These are phyloP conservation scores for Notolepis coatsorum DNA, from an alignment of 2,797 vertebrate genomes.

Conservation along the genomic window DNA sequence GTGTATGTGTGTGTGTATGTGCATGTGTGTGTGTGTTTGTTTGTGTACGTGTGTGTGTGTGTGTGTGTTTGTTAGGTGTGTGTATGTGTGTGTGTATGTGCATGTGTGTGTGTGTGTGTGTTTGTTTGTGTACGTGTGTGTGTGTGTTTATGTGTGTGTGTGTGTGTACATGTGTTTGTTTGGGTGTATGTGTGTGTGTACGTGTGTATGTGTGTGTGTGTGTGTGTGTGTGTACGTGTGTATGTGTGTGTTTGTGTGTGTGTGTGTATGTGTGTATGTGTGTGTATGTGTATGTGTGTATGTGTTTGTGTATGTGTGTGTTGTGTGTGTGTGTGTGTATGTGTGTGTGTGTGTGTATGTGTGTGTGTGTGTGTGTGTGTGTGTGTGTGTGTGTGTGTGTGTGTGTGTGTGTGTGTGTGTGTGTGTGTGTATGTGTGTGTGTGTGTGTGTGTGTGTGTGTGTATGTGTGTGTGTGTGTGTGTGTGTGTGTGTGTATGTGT, in stretches of 20 bases:
- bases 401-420: neutral
- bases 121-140: no score
- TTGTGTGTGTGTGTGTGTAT: constrained; percentile 27
- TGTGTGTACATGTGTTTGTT: constrained; percentile 14
- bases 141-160: neutral
- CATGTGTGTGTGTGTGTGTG: constrained; percentile 15
- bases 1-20: neutral
- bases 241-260: neutral
- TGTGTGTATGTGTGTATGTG: neutral
- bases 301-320: constrained; percentile 36
- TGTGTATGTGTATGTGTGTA: neutral
- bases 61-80: constrained; percentile 33
- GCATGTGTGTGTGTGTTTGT: neutral
- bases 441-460: constrained; percentile 38
- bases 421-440: constrained; percentile 21
- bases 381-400: neutral
- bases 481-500: neutral
- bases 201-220: constrained; percentile 20
- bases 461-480: constrained; percentile 7
- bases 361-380: neutral
- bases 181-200: constrained; percentile 37
- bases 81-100: constrained; percentile 41
- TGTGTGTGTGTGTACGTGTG: no score
- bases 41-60: neutral
- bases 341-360: no score